These are phyloP conservation scores for Cyaniris semiargus DNA, from an alignment of 2,888 invertebrate genomes.

Conservation along the genomic window DNA sequence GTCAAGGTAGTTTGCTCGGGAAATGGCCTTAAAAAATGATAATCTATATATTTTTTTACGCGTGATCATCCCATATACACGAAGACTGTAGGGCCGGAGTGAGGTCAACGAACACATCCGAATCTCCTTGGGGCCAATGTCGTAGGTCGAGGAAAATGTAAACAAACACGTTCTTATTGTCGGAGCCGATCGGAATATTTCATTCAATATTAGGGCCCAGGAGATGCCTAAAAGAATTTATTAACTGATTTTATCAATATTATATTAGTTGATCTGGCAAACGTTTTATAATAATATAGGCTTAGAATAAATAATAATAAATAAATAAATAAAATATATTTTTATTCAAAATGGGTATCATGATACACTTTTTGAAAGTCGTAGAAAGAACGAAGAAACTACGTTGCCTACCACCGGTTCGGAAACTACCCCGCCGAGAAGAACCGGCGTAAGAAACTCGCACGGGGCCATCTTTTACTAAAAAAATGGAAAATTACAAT, in stretches of 20 bases:
- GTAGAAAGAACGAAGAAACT: too few species aligned
- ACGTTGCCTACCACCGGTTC: too few species aligned
- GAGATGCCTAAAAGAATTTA: neutral
- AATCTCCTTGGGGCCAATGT: neutral
- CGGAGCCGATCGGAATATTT: neutral
- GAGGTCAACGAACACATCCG: neutral
- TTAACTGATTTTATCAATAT: neutral
- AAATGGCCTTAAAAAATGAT: too few species aligned
- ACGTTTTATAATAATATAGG: neutral
- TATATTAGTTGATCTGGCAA: neutral
- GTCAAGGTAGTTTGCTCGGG: too few species aligned
- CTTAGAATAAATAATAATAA: too few species aligned
- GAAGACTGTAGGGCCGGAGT: neutral
- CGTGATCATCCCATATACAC: neutral
- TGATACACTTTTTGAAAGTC: too few species aligned
- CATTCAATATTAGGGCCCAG: neutral
- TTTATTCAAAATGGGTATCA: too few species aligned
- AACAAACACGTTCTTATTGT: neutral
- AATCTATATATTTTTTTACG: neutral
- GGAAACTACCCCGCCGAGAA: too few species aligned
- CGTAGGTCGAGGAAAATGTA: conserved; percentile 7
- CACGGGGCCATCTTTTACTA: too few species aligned
- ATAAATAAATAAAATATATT: too few species aligned
- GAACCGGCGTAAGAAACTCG: too few species aligned
- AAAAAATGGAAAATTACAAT: too few species aligned